phyloP scores from a whole-genome alignment of 2,797 vertebrate species.

The Tiaroga cobitis region DNA sequence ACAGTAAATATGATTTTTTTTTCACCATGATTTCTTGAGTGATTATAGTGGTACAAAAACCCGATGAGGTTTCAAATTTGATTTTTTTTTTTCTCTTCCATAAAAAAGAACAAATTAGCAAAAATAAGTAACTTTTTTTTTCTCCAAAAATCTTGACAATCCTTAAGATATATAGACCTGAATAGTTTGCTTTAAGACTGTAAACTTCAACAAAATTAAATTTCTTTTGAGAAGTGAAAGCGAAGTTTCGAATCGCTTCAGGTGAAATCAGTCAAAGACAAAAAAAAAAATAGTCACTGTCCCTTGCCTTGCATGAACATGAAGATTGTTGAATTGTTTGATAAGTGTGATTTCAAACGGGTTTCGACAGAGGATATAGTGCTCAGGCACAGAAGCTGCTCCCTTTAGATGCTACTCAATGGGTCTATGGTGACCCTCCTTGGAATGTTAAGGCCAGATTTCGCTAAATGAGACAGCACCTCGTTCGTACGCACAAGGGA shows the following conservation, averaged over 20 bases:
- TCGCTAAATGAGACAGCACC: constrained; percentile 49
- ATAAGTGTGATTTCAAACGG: constrained; percentile 23
- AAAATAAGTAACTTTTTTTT: constrained; percentile 84
- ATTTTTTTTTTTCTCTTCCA: constrained; percentile 73
- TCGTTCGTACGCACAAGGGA: constrained; percentile 17
- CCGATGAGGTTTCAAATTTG: constrained; percentile 75
- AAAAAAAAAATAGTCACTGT: constrained; percentile 52
- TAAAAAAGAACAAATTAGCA: constrained; percentile 82
- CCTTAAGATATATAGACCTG: constrained; percentile 81
- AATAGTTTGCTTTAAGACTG: constrained; percentile 81
- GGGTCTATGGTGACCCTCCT: constrained; percentile 41
- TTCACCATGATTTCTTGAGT: constrained; percentile 75
- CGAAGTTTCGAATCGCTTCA: constrained; percentile 56
- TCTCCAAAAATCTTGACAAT: constrained; percentile 82
- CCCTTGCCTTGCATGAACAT: constrained; percentile 59
- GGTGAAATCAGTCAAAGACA: constrained; percentile 50
- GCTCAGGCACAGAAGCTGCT: constrained; percentile 35
- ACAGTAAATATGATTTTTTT: constrained; percentile 80
- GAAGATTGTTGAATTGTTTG: constrained; percentile 26
- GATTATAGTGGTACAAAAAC: constrained; percentile 84
- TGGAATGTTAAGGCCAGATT: constrained; percentile 63
- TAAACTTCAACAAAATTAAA: constrained; percentile 75
- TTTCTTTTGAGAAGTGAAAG: constrained; percentile 61
- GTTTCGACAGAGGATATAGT: constrained; percentile 7
- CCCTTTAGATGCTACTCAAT: constrained; percentile 53